Evolutionary conservation across 2,113 vertebrate species (phyloP).

Genomic region (Oncorhynchus tshawytscha): DNA sequence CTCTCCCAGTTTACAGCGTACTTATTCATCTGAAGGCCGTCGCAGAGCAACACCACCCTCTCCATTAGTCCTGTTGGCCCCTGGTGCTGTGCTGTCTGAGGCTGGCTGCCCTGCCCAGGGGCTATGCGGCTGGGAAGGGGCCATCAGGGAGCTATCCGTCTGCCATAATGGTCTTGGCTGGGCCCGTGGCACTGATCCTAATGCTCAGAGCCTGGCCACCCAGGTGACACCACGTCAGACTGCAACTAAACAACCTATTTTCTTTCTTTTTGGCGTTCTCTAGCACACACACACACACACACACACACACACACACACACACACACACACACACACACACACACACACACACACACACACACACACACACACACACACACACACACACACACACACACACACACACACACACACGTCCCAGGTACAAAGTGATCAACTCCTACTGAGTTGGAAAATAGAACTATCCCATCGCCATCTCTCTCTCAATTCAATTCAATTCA

Average conservation of each 20-base stretch:
- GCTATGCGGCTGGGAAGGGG: slow-evolving; percentile 50
- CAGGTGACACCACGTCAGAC: slow-evolving; percentile 57
- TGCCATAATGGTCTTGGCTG: slow-evolving; percentile 64
- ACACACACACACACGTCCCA: slow-evolving; percentile 39
- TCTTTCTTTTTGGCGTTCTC: slow-evolving; percentile 10
- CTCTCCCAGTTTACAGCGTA: slow-evolving; percentile 66
- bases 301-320: slow-evolving; percentile 37
- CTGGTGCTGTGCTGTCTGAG: slow-evolving; percentile 11
- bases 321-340: slow-evolving; percentile 36
- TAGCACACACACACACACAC: slow-evolving; percentile 33
- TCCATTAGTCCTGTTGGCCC: slow-evolving; percentile 67
- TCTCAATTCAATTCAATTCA: slow-evolving; percentile 5
- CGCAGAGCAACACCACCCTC: slow-evolving; percentile 52
- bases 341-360: slow-evolving; percentile 32
- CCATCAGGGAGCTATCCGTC: slow-evolving; percentile 62
- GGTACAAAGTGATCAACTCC: slow-evolving; percentile 49
- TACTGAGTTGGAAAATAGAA: slow-evolving; percentile 53
- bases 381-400: slow-evolving; percentile 35
- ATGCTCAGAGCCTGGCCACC: slow-evolving; percentile 49
- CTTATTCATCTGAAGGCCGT: slow-evolving; percentile 68
- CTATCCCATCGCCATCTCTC: slow-evolving; percentile 42
- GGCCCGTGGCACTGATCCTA: slow-evolving; percentile 62
- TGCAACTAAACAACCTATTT: slow-evolving; percentile 34
- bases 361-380: slow-evolving; percentile 37
- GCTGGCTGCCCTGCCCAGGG: slow-evolving; percentile 52